Base-by-base conservation (phyloP, 2,888 invertebrate species). In the Zygogramma bicolorata region DNA sequence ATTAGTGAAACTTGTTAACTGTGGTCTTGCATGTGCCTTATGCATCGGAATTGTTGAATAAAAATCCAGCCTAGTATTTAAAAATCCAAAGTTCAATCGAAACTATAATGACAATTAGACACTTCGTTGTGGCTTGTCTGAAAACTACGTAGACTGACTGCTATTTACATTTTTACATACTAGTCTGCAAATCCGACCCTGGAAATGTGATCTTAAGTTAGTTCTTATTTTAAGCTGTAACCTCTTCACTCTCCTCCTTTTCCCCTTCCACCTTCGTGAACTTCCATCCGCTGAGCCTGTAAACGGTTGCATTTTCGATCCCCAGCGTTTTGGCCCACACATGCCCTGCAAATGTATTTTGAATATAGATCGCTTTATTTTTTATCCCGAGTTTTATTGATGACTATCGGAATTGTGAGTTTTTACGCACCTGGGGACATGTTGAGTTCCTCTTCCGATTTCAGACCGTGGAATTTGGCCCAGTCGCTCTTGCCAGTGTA, bases 401-500 rank as follows among this genome's bases (percentile, higher is more conserved):
- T n/a, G n/a, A n/a, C n/a, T n/a, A n/a, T n/a, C n/a, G n/a, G n/a
- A 2, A 38, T 18, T 27, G 7, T 15, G 49, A 13, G 10, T 31
- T 31, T 18, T 65, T 40, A 62, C 68, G 10, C 40, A 92, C 92
- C 91, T 85, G 92, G 91, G 13, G 91, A 88, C 66, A 89, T 81
- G 2, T 86, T 75, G 15, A 86, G 83, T 75, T 93, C 92, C 73
- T 90, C 91, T 59, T 92, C 90, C 6, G 89, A 84, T 84, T 92
- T 92, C 3, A 90, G 85, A 4, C 93, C 93, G 81, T 92, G 89
- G 78, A 90, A 90, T 79, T 90, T 88, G 0, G 92, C 92, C 93
- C 93, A 93, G 83, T 93, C 92, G 4, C 85, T 88, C 81, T 91
- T 92, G 2, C 93, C 93, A 0, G 83, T 86, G 75, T 88, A 91